A percentile compares a stretch with the other conserved stretches of the same genome.
Evolutionary conservation across 1,140 invertebrate species (phyloP).

Genomic region (Drosophila littoralis): DNA sequence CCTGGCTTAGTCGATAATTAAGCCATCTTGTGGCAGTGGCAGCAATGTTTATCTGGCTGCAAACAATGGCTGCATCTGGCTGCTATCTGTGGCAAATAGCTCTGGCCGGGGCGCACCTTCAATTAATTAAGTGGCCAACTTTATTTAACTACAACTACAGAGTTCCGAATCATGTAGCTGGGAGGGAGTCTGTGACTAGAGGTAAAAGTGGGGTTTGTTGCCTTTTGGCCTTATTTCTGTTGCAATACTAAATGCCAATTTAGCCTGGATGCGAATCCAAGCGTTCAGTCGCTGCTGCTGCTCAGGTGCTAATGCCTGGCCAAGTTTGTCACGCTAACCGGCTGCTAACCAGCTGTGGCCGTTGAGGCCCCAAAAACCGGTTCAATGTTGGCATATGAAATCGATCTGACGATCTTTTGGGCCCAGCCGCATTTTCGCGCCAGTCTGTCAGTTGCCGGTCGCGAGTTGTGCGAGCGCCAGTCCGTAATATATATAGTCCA

Average conservation of each 20-base stretch:
- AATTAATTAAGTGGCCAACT: conserved; percentile 64
- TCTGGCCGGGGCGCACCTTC: conserved; percentile 64
- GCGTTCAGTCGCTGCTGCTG: background rate
- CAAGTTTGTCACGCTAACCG: conserved; percentile 27
- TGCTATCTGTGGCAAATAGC: conserved; percentile 57
- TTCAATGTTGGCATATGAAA: conserved; percentile 31
- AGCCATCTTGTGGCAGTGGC: conserved; percentile 63
- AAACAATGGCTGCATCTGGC: conserved; percentile 72
- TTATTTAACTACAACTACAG: conserved; percentile 56
- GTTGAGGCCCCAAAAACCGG: conserved; percentile 44
- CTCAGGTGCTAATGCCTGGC: conserved; percentile 56
- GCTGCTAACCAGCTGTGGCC: background rate
- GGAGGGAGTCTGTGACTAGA: conserved; percentile 9
- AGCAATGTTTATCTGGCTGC: conserved; percentile 47
- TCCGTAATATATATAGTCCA: background rate
- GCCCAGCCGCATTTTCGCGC: conserved; percentile 49
- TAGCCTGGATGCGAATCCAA: conserved; percentile 7
- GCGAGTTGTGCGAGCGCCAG: conserved; percentile 1
- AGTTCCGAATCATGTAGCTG: conserved; percentile 13
- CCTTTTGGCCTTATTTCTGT: conserved; percentile 40
- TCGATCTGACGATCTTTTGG: conserved; percentile 41
- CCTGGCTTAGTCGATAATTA: conserved; percentile 62
- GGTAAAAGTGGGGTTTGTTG: conserved; percentile 57
- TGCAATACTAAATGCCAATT: conserved; percentile 36
- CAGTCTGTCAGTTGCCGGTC: conserved; percentile 33